Evolutionary conservation across 2,888 invertebrate species (phyloP).

Genomic region (Allophyes oxyacanthae): DNA sequence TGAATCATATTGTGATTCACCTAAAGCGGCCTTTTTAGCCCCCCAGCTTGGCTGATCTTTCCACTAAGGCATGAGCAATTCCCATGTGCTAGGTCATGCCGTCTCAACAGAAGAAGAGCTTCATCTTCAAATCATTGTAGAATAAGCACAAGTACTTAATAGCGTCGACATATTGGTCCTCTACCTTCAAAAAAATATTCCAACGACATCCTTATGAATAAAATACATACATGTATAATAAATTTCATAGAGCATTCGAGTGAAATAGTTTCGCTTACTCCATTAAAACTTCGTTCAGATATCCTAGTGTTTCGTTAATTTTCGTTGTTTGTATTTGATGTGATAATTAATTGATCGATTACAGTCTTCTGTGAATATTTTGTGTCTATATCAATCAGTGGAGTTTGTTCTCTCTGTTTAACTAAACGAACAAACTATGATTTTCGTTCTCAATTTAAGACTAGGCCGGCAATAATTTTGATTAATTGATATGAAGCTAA

Average conservation of each 20-base stretch:
- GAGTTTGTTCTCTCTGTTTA: constrained; percentile 41
- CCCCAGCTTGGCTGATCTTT: too few relatives aligned
- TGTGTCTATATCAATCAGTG: constrained; percentile 43
- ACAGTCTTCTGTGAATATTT: constrained; percentile 44
- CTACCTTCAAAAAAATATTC: neutral
- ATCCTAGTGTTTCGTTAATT: constrained; percentile 29
- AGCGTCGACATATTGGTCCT: neutral
- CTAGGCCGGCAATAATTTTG: constrained; percentile 28
- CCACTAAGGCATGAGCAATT: too few relatives aligned
- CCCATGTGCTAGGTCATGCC: too few relatives aligned
- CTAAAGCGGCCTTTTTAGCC: too few relatives aligned
- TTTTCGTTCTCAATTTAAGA: constrained; percentile 19
- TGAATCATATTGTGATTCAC: too few relatives aligned
- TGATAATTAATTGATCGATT: constrained; percentile 53
- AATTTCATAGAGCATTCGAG: too few relatives aligned
- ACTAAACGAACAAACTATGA: constrained; percentile 26
- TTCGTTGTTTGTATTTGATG: constrained; percentile 38
- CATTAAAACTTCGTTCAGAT: constrained; percentile 24
- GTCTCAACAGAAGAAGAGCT: too few relatives aligned
- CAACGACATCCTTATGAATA: too few relatives aligned
- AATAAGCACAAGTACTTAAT: neutral
- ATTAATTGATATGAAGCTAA: constrained; percentile 28
- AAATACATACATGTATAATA: too few relatives aligned
- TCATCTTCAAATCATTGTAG: neutral
- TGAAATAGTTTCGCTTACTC: constrained; percentile 2